A percentile compares a stretch with the other conserved stretches of the same genome.
phyloP scores from a whole-genome alignment of 2,113 vertebrate genomes.

The Origma solitaria region DNA sequence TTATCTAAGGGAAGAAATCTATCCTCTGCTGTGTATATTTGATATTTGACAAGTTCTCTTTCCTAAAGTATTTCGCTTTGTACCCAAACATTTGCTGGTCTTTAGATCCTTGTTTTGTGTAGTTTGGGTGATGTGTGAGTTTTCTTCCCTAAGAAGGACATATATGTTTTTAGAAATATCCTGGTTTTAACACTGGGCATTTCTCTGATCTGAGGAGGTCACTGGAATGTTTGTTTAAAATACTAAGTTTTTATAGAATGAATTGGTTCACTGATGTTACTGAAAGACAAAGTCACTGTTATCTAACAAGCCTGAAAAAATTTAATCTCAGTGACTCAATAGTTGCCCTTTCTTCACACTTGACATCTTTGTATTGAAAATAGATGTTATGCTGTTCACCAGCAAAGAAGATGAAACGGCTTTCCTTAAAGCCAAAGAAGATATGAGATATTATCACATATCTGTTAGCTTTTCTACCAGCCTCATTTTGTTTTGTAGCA shows the following conservation, averaged over 20 bases:
- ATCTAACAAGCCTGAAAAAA: not conserved
- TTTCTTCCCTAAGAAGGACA: not conserved
- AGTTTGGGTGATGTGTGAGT: not conserved
- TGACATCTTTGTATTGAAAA: conserved; percentile 43
- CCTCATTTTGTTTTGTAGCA: conserved; percentile 49
- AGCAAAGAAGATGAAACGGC: conserved; percentile 42
- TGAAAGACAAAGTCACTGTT: not conserved
- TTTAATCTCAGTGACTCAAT: not conserved
- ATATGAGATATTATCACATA: conserved; percentile 49
- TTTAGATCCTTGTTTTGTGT: not conserved
- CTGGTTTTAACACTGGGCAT: not conserved
- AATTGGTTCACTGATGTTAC: not conserved
- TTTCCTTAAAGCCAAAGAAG: conserved; percentile 56
- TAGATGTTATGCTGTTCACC: not conserved
- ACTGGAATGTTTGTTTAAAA: not conserved
- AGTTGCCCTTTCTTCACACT: conserved; percentile 4
- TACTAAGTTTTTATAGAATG: not conserved
- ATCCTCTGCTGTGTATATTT: not conserved
- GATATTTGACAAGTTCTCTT: not conserved
- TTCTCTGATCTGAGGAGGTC: not conserved
- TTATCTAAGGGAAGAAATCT: not conserved
- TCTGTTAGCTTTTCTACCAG: not conserved
- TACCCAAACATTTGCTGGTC: not conserved
- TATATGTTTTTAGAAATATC: not conserved
- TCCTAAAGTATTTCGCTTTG: not conserved